Percentiles rank a stretch among this genome's conserved stretches.
Conservation (phyloP, 2,113 vertebrate species). For the Dendropsophus ebraccatus region DNA sequence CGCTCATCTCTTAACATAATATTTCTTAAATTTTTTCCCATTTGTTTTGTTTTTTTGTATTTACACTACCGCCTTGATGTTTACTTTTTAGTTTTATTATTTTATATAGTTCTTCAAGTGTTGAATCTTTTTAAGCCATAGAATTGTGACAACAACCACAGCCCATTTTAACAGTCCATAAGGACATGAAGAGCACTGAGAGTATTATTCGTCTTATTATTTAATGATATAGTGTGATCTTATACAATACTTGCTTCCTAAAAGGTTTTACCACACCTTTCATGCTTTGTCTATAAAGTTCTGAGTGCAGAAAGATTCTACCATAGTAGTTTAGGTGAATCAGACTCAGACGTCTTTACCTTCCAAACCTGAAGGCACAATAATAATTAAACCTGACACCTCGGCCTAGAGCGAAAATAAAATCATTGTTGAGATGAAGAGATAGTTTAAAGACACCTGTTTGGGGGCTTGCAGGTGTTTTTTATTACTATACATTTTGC, state of each 20-base stretch:
- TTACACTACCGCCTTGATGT: too few species aligned
- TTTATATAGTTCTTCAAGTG: neutral
- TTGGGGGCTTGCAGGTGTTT: too few species aligned
- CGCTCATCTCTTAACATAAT: too few species aligned
- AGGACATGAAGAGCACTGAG: neutral
- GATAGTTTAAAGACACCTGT: constrained; percentile 7
- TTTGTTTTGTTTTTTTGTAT: neutral
- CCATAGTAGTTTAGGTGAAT: neutral
- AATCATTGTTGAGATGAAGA: constrained; percentile 6
- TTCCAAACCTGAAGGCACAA: neutral
- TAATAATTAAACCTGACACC: constrained; percentile 28
- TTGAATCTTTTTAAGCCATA: neutral
- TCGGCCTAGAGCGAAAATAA: constrained; percentile 19
- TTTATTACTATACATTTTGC: too few species aligned
- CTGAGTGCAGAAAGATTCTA: neutral
- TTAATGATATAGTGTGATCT: neutral
- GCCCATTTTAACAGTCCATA: neutral
- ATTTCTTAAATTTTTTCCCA: too few species aligned
- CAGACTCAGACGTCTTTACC: neutral
- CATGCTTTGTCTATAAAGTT: constrained; percentile 1
- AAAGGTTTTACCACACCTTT: constrained; percentile 14
- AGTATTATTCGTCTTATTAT: neutral
- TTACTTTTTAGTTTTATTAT: too few species aligned
- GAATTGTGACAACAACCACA: neutral
- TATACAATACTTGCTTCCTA: neutral